phyloP scores from a whole-genome alignment of 2,797 vertebrate genomes.

The Sciurus vulgaris region DNA sequence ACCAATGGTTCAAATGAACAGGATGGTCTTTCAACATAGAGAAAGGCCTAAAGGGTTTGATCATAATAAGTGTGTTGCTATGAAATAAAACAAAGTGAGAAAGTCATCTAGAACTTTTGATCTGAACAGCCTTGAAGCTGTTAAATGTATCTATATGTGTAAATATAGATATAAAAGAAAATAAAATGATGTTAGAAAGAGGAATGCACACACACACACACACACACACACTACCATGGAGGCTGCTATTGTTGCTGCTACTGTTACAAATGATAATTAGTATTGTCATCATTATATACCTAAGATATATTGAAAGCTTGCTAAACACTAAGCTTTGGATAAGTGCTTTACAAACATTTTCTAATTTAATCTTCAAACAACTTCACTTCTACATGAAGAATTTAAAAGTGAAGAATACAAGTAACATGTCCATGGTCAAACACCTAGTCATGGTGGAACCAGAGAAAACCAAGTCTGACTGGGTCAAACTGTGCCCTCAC shows the following conservation, averaged over 20 bases:
- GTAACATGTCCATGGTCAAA: background rate
- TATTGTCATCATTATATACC: slow-evolving; percentile 15
- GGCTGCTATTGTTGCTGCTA: background rate
- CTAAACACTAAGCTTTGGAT: background rate
- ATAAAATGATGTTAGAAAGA: slow-evolving; percentile 22
- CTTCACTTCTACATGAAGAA: slow-evolving; percentile 2
- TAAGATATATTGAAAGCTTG: slow-evolving; percentile 13
- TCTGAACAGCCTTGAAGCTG: background rate
- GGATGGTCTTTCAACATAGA: slow-evolving; percentile 1
- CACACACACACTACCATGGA: no score
- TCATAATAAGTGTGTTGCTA: background rate
- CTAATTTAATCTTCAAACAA: background rate
- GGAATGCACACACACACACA: background rate
- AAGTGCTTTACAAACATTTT: background rate
- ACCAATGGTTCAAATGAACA: slow-evolving; percentile 10
- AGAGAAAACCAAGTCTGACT: background rate
- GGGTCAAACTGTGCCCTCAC: background rate
- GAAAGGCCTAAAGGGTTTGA: slow-evolving; percentile 23
- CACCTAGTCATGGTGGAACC: background rate
- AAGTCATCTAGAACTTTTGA: slow-evolving; percentile 38
- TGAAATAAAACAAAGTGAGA: slow-evolving; percentile 59
- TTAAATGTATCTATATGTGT: background rate
- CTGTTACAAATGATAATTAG: background rate
- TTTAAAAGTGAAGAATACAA: background rate
- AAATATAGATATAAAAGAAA: background rate